A percentile compares a stretch with the other conserved stretches of the same genome.
Conservation (phyloP, 2,888 invertebrate genomes). For the Dryobota labecula region DNA sequence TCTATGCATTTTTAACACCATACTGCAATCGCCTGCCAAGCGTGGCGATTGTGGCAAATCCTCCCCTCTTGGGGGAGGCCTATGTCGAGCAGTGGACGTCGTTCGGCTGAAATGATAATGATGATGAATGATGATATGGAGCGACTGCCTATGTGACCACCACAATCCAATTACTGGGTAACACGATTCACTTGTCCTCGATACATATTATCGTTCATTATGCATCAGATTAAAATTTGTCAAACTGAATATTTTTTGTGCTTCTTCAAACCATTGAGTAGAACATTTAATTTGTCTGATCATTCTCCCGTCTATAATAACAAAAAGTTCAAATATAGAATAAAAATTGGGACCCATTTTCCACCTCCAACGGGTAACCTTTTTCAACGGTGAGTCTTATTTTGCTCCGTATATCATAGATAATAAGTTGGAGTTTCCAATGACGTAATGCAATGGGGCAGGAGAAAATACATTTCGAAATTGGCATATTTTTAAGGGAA, state of each 20-base stretch:
- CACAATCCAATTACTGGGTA: no score
- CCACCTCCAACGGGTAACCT: constrained; percentile 16
- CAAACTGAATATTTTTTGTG: background rate
- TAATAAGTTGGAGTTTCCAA: constrained; percentile 19
- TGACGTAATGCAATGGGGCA: constrained; percentile 4
- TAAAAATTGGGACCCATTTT: constrained; percentile 43
- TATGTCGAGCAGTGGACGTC: no score
- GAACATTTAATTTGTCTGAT: background rate
- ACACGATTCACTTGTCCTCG: no score
- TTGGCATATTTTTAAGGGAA: constrained; percentile 39
- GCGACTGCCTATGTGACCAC: no score
- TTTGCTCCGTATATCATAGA: background rate
- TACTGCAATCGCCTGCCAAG: no score
- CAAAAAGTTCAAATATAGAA: constrained; percentile 30
- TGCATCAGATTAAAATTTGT: background rate
- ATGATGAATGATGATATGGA: no score
- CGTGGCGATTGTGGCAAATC: no score
- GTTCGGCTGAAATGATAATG: no score
- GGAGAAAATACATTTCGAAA: constrained; percentile 36
- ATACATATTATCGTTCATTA: no score
- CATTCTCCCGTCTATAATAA: background rate
- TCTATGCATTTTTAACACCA: no score
- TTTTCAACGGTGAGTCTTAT: background rate
- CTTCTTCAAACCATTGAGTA: background rate
- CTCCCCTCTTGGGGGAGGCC: no score